Conservation (phyloP, 1,140 invertebrate species). For the Drosophila insularis region DNA sequence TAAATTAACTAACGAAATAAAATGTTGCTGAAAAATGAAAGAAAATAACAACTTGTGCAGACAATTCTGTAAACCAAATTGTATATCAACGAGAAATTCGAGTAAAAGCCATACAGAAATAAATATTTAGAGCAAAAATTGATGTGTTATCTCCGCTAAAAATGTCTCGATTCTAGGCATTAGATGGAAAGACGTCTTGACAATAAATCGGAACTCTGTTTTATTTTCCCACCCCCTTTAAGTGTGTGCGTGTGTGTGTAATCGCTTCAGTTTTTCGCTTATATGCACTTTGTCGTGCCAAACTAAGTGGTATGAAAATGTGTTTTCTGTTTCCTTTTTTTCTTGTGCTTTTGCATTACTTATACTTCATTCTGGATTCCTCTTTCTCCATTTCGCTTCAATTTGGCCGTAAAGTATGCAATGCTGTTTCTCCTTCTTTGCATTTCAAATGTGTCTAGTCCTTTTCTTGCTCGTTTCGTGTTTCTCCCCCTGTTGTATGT, state of each 20-base stretch:
- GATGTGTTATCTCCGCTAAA: no score
- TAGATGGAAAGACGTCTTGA: no score
- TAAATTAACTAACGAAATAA: no score
- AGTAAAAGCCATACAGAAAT: no score
- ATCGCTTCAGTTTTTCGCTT: conserved; percentile 1
- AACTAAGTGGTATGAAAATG: conserved; percentile 8
- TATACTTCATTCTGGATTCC: conserved; percentile 25
- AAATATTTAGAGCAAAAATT: no score
- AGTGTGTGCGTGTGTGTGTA: neutral
- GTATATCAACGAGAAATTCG: no score
- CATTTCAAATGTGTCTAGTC: conserved; percentile 56
- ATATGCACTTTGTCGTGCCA: neutral
- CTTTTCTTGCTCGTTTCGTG: conserved; percentile 6
- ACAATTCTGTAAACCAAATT: no score
- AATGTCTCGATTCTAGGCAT: no score
- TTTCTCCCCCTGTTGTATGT: neutral
- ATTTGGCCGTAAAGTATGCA: conserved; percentile 34
- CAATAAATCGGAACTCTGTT: no score
- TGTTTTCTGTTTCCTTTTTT: neutral
- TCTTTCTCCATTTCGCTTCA: conserved; percentile 17
- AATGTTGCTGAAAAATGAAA: no score
- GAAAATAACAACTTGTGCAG: no score
- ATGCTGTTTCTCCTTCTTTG: conserved; percentile 32
- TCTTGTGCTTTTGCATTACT: neutral
- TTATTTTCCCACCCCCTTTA: no score